Conservation (phyloP, 2,797 vertebrate genomes). For the Octomys mimax region DNA sequence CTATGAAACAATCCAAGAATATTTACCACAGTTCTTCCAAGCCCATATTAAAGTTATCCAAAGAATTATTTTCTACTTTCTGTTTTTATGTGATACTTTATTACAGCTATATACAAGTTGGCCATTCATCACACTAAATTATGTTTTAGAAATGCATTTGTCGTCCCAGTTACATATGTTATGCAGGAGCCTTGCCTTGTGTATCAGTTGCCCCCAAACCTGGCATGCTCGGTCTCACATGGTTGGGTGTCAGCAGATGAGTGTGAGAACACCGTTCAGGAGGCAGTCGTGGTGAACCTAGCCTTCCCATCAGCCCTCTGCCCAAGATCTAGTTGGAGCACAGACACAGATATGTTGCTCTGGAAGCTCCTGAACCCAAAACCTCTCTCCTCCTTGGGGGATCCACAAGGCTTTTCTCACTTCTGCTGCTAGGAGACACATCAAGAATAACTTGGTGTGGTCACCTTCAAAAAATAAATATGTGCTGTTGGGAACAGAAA, state of each 20-base stretch:
- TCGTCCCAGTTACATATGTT: neutral
- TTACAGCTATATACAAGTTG: neutral
- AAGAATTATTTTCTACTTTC: neutral
- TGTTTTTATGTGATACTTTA: neutral
- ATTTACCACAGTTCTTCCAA: neutral
- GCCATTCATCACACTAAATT: neutral
- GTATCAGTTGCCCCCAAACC: neutral
- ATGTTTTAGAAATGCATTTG: neutral
- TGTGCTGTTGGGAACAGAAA: neutral
- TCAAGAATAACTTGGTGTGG: neutral
- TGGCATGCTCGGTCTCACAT: neutral
- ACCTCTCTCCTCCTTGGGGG: neutral
- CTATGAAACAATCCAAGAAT: neutral
- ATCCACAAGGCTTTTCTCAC: neutral
- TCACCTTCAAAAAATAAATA: neutral
- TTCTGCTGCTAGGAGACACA: neutral
- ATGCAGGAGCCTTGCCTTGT: neutral
- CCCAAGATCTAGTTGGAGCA: neutral
- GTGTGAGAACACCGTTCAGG: no score
- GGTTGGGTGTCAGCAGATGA: neutral
- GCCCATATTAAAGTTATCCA: neutral
- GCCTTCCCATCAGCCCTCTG: neutral
- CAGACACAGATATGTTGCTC: neutral
- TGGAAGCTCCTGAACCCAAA: neutral
- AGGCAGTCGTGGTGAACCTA: neutral